Conservation (phyloP, 2,888 invertebrate species). For the Eristalinus aeneus region DNA sequence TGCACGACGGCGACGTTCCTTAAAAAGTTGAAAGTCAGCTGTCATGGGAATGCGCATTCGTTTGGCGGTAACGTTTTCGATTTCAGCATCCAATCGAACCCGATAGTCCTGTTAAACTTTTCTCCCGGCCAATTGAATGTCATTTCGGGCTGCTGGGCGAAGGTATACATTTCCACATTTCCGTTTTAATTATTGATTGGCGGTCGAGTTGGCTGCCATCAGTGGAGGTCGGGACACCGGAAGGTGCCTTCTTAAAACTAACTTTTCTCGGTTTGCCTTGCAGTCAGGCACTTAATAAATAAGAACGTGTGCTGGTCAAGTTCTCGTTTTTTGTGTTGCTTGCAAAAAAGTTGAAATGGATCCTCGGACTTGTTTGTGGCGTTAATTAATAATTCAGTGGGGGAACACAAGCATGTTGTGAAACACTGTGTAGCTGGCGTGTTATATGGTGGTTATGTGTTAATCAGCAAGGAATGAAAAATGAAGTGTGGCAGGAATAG, state of each 20-base stretch:
- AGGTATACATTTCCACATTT: background rate
- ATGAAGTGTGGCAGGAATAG: background rate
- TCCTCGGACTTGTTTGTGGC: background rate
- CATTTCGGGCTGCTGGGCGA: background rate
- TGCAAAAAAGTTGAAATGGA: background rate
- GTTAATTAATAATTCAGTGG: background rate
- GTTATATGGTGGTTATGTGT: background rate
- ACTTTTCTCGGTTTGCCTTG: background rate
- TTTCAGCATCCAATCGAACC: background rate
- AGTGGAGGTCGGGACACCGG: background rate
- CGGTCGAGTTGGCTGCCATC: background rate
- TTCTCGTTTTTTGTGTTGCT: background rate
- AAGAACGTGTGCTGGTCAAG: background rate
- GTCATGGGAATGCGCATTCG: background rate
- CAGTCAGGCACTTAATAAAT: background rate
- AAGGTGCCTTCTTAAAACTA: background rate
- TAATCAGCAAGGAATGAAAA: background rate
- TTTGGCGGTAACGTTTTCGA: background rate
- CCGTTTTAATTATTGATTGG: background rate
- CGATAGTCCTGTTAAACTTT: background rate
- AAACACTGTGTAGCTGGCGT: background rate
- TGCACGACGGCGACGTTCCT: background rate
- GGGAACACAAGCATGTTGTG: background rate
- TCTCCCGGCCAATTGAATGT: background rate
- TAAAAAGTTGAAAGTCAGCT: background rate